Evolutionary conservation across 2,888 invertebrate genomes (phyloP).

Genomic region (Listrodromus nycthemerus): DNA sequence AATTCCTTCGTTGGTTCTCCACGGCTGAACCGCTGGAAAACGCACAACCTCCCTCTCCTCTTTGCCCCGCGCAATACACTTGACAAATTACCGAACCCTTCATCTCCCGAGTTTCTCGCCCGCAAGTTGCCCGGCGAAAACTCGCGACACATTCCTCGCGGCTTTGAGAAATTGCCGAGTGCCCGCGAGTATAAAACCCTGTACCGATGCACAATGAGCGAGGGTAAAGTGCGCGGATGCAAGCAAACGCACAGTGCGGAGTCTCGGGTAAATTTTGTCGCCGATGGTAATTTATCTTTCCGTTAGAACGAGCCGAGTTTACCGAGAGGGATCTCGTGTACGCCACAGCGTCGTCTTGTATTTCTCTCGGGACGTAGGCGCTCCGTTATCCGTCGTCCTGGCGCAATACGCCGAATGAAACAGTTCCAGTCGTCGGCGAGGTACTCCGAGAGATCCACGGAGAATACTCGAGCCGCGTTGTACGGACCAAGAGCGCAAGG

Average conservation of each 20-base stretch:
- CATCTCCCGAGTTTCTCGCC: constrained; percentile 11
- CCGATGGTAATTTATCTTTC: constrained; percentile 25
- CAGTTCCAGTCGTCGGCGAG: constrained; percentile 10
- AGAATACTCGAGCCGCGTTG: background rate
- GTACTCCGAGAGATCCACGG: background rate
- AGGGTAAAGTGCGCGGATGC: background rate
- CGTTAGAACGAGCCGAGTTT: background rate
- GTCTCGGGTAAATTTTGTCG: background rate
- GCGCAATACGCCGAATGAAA: constrained; percentile 1
- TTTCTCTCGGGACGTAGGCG: constrained; percentile 2
- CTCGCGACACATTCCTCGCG: constrained; percentile 32
- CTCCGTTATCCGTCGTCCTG: background rate
- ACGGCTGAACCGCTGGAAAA: constrained; percentile 21
- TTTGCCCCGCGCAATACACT: constrained; percentile 2
- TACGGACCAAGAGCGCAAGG: too few species aligned
- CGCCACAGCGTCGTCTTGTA: background rate
- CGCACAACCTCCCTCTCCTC: constrained; percentile 19
- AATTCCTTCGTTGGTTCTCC: background rate
- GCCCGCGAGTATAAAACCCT: constrained; percentile 38
- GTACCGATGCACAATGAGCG: constrained; percentile 28
- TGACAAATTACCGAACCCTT: constrained; percentile 47
- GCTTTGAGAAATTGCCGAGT: constrained; percentile 52
- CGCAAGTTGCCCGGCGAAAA: background rate
- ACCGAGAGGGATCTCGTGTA: constrained; percentile 1
- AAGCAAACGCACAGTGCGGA: background rate